These are phyloP conservation scores for Leuciscus waleckii DNA, from an alignment of 2,797 vertebrate genomes.

Conservation along the genomic window DNA sequence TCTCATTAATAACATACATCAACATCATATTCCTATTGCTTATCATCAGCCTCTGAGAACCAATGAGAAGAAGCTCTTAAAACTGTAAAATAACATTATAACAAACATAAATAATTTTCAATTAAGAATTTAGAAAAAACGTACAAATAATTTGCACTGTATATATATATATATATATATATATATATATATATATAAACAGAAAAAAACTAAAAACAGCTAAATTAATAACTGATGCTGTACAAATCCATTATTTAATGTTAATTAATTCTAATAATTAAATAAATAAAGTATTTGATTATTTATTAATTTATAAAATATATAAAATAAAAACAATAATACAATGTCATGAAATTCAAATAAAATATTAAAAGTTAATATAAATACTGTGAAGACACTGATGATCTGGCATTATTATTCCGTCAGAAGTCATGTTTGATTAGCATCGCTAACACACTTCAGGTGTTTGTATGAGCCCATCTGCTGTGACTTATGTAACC, in stretches of 20 bases:
- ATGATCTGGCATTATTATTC: not conserved
- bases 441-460: not conserved
- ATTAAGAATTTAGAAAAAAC: not conserved
- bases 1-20: not conserved
- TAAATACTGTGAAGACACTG: no score
- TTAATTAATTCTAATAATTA: not conserved
- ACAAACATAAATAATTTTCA: not conserved
- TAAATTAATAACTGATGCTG: no score
- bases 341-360: not conserved
- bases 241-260: not conserved
- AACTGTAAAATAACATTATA: not conserved
- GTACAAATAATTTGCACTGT: no score
- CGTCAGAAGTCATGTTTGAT: not conserved
- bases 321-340: not conserved
- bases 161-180: no score
- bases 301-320: not conserved
- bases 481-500: not conserved
- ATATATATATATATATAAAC: no score
- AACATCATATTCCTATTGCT: not conserved
- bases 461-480: not conserved
- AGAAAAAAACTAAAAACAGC: no score
- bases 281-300: not conserved
- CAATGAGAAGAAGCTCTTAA: not conserved
- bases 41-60: not conserved
- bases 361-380: not conserved